Base-by-base conservation (phyloP, 2,888 invertebrate species). In the Sthenelais limicola region DNA sequence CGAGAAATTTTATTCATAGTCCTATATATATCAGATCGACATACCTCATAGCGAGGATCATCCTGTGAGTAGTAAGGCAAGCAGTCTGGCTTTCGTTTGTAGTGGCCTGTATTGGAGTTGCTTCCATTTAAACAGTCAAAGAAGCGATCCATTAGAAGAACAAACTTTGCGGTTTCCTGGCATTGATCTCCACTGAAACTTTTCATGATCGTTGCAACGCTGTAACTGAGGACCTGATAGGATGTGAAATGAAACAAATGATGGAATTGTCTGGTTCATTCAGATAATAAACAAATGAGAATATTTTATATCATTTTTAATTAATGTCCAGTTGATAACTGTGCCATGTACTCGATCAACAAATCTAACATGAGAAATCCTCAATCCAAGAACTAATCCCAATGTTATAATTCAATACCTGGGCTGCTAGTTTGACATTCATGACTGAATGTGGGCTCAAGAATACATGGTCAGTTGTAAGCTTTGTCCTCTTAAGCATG, bases 371-470 rank as follows among this genome's bases (percentile, higher is more conserved):
- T n/a, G n/a, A n/a, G n/a, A n/a, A n/a, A n/a, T n/a, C n/a, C n/a
- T n/a, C n/a, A n/a, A n/a, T n/a, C n/a, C n/a, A n/a, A n/a, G n/a
- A n/a, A n/a, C n/a, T n/a, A n/a, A n/a, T n/a, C n/a, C n/a, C n/a
- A n/a, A n/a, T n/a, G n/a, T n/a, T n/a, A n/a, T n/a, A 52, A 4
- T 15, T 70, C 12, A 18, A 2, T 66, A 72, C 72, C 54, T 72
- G 72, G 2, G 43, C 72, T 18, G 68, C 72, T 2, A 68, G 35
- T 7, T 5, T 7, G 3, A 68, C 72, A 26, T 32, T 51, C 72
- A 72, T 72, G 9, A 30, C 33, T 12, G 72, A 68, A n/a, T 33
- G 68, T 26, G 72, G 38, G 18, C 51, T 72, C 33, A 72, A 43
- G 21, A 38, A 3, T n/a, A 72, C 68, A 30, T 72, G 72, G 26